Conservation (phyloP, 2,888 invertebrate genomes). For the Ptilodon capucinus region DNA sequence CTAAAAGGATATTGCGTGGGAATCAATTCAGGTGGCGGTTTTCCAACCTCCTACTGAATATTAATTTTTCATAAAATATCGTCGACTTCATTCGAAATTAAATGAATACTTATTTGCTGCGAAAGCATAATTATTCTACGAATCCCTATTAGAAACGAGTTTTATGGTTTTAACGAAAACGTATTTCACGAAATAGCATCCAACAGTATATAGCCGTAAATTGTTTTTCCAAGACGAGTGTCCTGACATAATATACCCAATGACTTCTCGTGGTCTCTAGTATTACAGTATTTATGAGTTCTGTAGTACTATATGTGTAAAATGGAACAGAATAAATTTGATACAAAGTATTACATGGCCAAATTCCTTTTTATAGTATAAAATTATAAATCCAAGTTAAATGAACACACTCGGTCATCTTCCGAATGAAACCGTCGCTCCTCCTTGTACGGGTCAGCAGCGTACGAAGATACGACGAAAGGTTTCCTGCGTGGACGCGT, state of each 20-base stretch:
- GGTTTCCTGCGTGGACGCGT: slow-evolving; percentile 53
- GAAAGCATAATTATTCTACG: slow-evolving; percentile 17
- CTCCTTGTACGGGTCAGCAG: slow-evolving; percentile 45
- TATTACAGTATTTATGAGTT: too few relatives aligned
- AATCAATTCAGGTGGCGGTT: slow-evolving; percentile 73
- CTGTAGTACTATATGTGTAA: too few relatives aligned
- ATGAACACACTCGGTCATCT: slow-evolving; percentile 60
- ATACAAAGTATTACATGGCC: too few relatives aligned
- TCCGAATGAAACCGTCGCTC: slow-evolving; percentile 51
- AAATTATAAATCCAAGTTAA: background rate
- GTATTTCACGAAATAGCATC: background rate
- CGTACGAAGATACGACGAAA: slow-evolving; percentile 48
- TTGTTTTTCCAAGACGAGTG: too few relatives aligned
- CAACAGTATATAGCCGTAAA: too few relatives aligned
- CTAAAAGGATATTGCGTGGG: slow-evolving; percentile 76
- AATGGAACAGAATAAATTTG: too few relatives aligned
- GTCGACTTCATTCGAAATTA: slow-evolving; percentile 34
- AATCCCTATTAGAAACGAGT: too few relatives aligned
- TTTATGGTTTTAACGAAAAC: background rate
- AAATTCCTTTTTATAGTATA: too few relatives aligned
- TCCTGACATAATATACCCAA: too few relatives aligned
- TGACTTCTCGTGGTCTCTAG: too few relatives aligned
- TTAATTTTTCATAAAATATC: slow-evolving; percentile 57
- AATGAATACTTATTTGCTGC: slow-evolving; percentile 24
- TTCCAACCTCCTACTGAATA: slow-evolving; percentile 57